phyloP scores from a whole-genome alignment of 53 echinoderm and acorn worm genomes.

The Actinopyga echinites region DNA sequence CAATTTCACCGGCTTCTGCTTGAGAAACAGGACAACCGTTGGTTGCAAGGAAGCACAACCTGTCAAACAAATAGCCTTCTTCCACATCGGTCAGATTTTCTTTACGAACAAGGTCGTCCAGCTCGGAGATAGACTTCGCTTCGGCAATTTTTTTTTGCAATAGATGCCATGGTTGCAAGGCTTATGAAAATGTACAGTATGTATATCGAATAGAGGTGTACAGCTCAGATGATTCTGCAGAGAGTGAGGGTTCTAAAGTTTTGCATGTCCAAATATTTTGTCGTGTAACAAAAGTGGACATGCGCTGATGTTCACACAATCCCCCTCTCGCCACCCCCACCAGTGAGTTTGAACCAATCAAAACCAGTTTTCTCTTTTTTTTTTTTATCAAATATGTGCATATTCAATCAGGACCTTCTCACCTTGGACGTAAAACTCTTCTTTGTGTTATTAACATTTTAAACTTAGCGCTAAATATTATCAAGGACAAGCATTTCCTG shows the following conservation, averaged over 20 bases:
- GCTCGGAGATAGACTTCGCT: neutral
- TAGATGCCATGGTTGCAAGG: neutral
- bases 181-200: neutral
- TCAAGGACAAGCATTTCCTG: too few species aligned
- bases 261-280: too few species aligned
- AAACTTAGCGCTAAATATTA: too few species aligned
- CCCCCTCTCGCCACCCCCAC: neutral
- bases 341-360: neutral
- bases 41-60: neutral
- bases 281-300: neutral
- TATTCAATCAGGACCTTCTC: neutral
- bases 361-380: neutral
- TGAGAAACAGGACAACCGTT: slow-evolving; percentile 14
- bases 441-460: too few species aligned
- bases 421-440: neutral
- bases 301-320: neutral
- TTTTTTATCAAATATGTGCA: neutral
- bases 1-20: slow-evolving; percentile 4
- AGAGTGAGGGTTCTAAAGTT: neutral
- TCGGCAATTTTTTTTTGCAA: neutral
- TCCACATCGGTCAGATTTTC: neutral
- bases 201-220: neutral
- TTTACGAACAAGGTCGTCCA: neutral
- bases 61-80: neutral
- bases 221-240: neutral